These are phyloP conservation scores for Chironomus striatipennis DNA, from an alignment of 1,140 invertebrate genomes.

Conservation along the genomic window DNA sequence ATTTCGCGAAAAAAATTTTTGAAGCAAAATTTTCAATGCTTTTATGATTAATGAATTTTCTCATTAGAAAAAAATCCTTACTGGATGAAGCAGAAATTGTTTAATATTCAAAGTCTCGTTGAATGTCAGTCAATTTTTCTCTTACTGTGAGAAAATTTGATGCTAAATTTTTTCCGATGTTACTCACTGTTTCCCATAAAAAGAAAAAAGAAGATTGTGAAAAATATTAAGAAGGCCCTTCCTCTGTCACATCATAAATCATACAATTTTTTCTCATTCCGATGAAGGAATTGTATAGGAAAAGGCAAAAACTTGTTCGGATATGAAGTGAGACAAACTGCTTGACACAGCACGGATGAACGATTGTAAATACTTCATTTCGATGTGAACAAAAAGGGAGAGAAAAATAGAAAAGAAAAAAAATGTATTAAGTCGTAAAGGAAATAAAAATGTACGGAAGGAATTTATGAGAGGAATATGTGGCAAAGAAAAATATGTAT, in stretches of 20 bases:
- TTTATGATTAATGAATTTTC: slow-evolving; percentile 18
- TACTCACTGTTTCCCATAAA: not conserved
- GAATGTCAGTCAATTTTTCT: not conserved
- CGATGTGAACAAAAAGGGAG: not conserved
- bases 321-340: slow-evolving; percentile 22
- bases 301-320: not conserved
- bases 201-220: not conserved
- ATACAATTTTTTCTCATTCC: not conserved
- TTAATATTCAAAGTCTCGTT: not conserved
- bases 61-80: not conserved
- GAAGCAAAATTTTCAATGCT: not conserved
- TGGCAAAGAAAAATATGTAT: not conserved
- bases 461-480: not conserved
- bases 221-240: not conserved
- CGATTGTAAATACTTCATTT: not conserved
- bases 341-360: slow-evolving; percentile 9
- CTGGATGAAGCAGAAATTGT: too few species aligned
- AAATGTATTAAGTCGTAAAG: slow-evolving; percentile 19
- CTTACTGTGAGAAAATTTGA: not conserved
- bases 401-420: not conserved
- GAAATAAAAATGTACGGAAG: not conserved
- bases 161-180: not conserved
- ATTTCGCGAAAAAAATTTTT: too few species aligned
- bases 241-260: slow-evolving; percentile 19
- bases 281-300: not conserved